Evolutionary conservation across 1,140 invertebrate genomes (phyloP).

Genomic region (Drosophila nebulosa): DNA sequence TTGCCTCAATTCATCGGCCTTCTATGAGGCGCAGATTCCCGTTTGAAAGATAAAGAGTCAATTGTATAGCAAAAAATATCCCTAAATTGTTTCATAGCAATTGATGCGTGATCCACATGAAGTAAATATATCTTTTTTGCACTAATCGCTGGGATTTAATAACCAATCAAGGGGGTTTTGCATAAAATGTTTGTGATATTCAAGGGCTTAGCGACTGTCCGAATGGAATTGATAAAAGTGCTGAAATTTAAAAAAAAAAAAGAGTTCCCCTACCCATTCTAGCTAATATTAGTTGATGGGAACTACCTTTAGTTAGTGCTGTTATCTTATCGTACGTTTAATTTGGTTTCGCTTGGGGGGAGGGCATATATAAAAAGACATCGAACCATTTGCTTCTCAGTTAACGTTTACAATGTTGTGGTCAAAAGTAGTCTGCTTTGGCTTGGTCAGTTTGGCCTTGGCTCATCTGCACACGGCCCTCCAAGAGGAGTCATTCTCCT

Average conservation of each 20-base stretch:
- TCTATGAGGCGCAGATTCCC: too few relatives aligned
- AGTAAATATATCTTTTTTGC: not conserved
- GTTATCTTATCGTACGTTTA: not conserved
- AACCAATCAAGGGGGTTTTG: not conserved
- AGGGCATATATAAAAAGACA: not conserved
- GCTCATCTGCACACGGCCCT: slow-evolving; percentile 13
- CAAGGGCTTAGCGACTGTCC: not conserved
- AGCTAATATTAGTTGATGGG: too few relatives aligned
- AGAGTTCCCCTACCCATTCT: too few relatives aligned
- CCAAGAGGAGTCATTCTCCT: not conserved
- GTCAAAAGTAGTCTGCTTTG: slow-evolving; percentile 39
- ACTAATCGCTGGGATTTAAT: not conserved
- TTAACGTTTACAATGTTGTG: slow-evolving; percentile 34
- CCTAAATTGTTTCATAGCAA: not conserved
- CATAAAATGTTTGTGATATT: not conserved
- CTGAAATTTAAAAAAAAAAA: too few relatives aligned
- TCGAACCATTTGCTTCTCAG: not conserved
- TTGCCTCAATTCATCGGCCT: too few relatives aligned
- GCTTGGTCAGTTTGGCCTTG: slow-evolving; percentile 27
- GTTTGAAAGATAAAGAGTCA: too few relatives aligned
- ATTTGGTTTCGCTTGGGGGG: too few relatives aligned
- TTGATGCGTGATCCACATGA: not conserved
- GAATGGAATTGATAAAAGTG: slow-evolving; percentile 1
- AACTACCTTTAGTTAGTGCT: not conserved
- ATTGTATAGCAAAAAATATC: too few relatives aligned